phyloP scores from a whole-genome alignment of 2,797 vertebrate genomes.

The Peromyscus melanophrys region DNA sequence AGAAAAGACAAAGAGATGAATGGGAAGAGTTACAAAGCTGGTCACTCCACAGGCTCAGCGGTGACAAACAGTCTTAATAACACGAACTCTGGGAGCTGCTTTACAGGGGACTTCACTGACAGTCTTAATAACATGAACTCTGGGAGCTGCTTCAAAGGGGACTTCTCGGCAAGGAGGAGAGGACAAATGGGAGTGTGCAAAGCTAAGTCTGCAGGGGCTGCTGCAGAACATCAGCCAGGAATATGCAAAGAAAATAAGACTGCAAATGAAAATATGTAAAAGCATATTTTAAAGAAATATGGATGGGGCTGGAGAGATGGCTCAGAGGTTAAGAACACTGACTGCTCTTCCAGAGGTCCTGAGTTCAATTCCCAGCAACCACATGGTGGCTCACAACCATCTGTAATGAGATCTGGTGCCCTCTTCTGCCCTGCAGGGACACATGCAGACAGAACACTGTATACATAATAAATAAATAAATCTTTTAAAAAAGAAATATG shows the following conservation, averaged over 20 bases:
- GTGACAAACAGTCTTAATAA: background rate
- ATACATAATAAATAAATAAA: too few species aligned
- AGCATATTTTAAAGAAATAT: background rate
- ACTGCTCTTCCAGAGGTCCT: too few species aligned
- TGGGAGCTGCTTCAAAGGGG: background rate
- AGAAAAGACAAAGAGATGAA: constrained; percentile 5
- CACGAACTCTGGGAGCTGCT: background rate
- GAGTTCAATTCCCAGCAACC: too few species aligned
- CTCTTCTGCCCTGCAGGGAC: too few species aligned
- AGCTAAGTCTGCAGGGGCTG: too few species aligned
- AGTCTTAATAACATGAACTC: background rate
- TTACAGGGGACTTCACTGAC: background rate
- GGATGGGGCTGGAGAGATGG: background rate
- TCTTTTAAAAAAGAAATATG: background rate
- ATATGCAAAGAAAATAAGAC: background rate
- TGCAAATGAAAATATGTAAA: background rate
- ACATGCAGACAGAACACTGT: too few species aligned
- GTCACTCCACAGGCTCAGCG: background rate
- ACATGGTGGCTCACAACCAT: too few species aligned
- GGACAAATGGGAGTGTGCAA: background rate
- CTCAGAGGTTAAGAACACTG: background rate
- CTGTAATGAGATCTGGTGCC: too few species aligned
- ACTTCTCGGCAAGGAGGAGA: background rate
- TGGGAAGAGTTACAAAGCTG: background rate
- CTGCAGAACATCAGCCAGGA: background rate